Conservation (phyloP, 2,888 invertebrate genomes). For the Listrodromus nycthemerus region DNA sequence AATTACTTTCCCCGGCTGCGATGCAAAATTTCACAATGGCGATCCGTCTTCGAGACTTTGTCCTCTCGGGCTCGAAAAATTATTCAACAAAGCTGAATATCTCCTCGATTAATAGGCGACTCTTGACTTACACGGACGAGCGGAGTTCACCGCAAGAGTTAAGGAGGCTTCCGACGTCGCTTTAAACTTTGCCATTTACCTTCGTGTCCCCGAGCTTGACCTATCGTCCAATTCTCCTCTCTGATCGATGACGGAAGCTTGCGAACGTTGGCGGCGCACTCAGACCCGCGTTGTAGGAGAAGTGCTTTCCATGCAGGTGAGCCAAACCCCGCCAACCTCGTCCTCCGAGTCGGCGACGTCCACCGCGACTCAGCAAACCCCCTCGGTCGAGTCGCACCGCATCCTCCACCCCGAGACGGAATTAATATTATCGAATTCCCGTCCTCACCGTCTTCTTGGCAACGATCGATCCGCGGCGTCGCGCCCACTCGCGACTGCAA, state of each 20-base stretch:
- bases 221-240: constrained; percentile 48
- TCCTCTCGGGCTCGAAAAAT: not conserved
- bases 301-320: constrained; percentile 5
- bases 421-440: constrained; percentile 69
- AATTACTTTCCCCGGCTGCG: constrained; percentile 18
- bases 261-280: constrained; percentile 48
- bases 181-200: constrained; percentile 64
- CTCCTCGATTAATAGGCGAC: not conserved
- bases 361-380: constrained; percentile 37
- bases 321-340: constrained; percentile 21
- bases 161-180: constrained; percentile 43
- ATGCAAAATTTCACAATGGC: constrained; percentile 5
- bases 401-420: constrained; percentile 43
- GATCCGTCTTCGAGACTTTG: not conserved
- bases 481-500: constrained; percentile 12
- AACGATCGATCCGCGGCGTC: constrained; percentile 51
- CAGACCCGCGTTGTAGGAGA: constrained; percentile 32
- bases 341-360: constrained; percentile 46
- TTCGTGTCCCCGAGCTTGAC: constrained; percentile 60
- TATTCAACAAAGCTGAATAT: constrained; percentile 38
- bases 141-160: not conserved
- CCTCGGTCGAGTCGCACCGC: constrained; percentile 39
- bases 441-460: constrained; percentile 46
- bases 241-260: constrained; percentile 55
- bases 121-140: constrained; percentile 8